phyloP scores from a whole-genome alignment of 2,888 invertebrate genomes.

The Adelognathus sp. region DNA sequence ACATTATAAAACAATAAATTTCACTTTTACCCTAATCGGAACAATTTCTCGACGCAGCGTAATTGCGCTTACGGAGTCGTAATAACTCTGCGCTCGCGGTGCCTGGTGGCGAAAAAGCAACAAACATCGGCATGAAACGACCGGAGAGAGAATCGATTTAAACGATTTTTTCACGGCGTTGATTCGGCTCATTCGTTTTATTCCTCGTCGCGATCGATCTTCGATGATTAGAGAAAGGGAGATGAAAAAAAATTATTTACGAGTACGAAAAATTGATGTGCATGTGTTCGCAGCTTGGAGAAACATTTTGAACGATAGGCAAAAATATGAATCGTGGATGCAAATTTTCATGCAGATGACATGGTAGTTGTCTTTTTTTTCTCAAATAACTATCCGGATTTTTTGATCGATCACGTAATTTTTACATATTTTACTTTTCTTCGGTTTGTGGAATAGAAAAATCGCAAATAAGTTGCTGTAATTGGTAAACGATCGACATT shows the following conservation, averaged over 20 bases:
- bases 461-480: too few relatives aligned
- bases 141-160: neutral
- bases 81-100: neutral
- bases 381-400: too few relatives aligned
- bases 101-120: neutral
- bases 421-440: too few relatives aligned
- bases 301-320: too few relatives aligned
- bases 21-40: neutral
- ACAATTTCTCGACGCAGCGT: neutral
- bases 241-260: neutral
- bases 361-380: too few relatives aligned
- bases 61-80: neutral
- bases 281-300: constrained; percentile 9
- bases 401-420: too few relatives aligned
- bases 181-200: neutral
- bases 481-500: too few relatives aligned
- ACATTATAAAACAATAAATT: constrained; percentile 20
- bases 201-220: neutral
- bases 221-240: neutral
- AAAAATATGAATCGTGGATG: constrained; percentile 29
- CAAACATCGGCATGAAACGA: neutral
- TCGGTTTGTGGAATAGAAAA: too few relatives aligned
- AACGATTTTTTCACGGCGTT: neutral
- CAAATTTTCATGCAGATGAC: neutral
- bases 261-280: neutral